A percentile compares a stretch with the other conserved stretches of the same genome.
Evolutionary conservation across 2,797 vertebrate genomes (phyloP).

Genomic region (Cuniculus paca): DNA sequence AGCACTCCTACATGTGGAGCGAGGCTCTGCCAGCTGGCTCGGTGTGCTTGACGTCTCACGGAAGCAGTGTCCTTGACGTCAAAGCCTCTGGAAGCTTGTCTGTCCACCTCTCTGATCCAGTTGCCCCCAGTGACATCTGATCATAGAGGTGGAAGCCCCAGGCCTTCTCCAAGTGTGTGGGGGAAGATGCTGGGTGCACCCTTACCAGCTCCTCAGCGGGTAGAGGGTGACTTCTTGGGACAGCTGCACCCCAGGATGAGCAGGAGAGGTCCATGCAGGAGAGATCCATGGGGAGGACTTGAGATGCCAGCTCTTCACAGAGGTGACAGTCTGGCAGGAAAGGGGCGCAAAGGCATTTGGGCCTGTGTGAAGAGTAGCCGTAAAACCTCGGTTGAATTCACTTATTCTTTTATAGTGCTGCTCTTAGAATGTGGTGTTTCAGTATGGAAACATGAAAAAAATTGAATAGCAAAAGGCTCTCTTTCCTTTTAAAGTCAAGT

Average conservation of each 20-base stretch:
- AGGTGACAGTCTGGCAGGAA: background rate
- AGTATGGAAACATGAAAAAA: conserved; percentile 35
- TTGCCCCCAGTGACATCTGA: background rate
- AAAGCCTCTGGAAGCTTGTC: background rate
- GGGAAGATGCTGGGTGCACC: too few species aligned
- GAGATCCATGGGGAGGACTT: background rate
- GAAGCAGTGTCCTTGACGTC: background rate
- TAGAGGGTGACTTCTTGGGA: background rate
- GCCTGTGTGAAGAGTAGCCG: background rate
- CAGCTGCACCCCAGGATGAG: background rate
- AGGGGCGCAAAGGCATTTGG: too few species aligned
- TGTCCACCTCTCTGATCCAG: background rate
- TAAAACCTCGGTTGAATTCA: background rate
- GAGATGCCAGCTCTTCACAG: background rate
- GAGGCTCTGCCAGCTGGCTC: background rate
- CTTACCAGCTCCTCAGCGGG: background rate
- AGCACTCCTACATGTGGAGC: background rate
- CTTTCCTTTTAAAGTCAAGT: conserved; percentile 70
- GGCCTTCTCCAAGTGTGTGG: too few species aligned
- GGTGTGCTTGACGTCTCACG: background rate
- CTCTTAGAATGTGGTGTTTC: conserved; percentile 30
- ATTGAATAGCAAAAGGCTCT: background rate
- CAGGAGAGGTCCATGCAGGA: background rate
- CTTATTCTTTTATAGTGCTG: background rate
- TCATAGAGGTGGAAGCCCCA: too few species aligned